Conservation (phyloP, 2,113 vertebrate species). For the Aphyosemion australe region DNA sequence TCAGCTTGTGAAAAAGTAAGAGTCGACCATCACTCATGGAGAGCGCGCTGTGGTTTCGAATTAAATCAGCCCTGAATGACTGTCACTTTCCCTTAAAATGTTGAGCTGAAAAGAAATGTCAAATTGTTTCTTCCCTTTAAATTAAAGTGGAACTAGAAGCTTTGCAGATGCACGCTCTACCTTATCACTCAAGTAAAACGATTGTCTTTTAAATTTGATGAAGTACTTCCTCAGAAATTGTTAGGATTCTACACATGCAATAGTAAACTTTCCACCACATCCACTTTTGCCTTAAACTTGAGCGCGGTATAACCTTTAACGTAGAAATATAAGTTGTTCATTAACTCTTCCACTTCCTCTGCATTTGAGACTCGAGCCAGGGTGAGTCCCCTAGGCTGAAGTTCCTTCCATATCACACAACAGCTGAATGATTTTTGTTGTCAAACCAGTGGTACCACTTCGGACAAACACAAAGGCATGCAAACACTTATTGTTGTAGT, state of each 20-base stretch:
- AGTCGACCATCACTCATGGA: constrained; percentile 18
- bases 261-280: background rate
- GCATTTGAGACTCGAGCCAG: too few species aligned
- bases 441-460: background rate
- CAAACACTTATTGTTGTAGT: background rate
- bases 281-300: background rate
- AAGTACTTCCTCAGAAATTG: background rate
- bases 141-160: background rate
- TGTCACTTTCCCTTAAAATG: background rate
- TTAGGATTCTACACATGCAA: background rate
- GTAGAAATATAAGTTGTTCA: background rate
- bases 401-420: background rate
- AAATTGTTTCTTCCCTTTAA: background rate
- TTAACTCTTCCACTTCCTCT: constrained; percentile 11
- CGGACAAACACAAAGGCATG: background rate
- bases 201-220: background rate
- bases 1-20: background rate
- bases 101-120: constrained; percentile 6
- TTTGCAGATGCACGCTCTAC: too few species aligned
- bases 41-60: constrained; percentile 5
- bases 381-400: background rate
- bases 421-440: background rate
- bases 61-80: background rate
- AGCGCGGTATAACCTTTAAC: background rate
- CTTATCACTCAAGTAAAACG: too few species aligned